Evolutionary conservation across 2,888 invertebrate species (phyloP), one percentile per base, ranked within the genome.

Genomic region (Carcina quercana): DNA sequence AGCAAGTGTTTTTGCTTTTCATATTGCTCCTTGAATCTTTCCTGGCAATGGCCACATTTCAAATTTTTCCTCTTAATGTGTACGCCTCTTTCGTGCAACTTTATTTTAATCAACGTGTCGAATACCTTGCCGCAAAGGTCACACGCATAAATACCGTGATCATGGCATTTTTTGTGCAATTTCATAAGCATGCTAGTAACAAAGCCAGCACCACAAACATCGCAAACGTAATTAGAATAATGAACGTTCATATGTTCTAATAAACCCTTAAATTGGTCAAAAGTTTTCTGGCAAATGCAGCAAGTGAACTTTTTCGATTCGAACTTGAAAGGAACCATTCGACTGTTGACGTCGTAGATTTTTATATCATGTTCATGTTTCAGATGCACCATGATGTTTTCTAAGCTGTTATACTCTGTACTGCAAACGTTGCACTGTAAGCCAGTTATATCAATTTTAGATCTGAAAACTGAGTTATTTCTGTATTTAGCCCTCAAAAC

Each of bases 371-470:
- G 63, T 3, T 30, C 30, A 0, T 30, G 28, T 8, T 30, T 40
- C 2, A 63, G 33, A 32, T 63, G 60, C 3, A 42, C 40, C 2
- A 53, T 42, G 2, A 61, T 31, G 2, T 41, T 26, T 25, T 63
- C 61, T 1, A 59, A 12, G 1, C 42, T 47, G 1, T 51, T 37
- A 1, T 56, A 39, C n/a, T 10, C 13, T 3, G 13, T 15, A 0
- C 42, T 25, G 30, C 64, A 63, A 6, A 59, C 26, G 6, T 29
- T 43, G 30, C 64, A 63, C 24, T 42, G 33, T 0, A 73, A 37
- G 0, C 37, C 38, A 0, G 75, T 70, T 3, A 75, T 63, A 21
- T 76, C 75, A 2, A 74, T 36, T 50, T 67, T 67, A 1, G 65
- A 56, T 8, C 56, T 43, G 22, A 52, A 63, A n/a, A 42, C 31